Evolutionary conservation across 2,888 invertebrate species (phyloP).

Genomic region (Proisotoma minuta): DNA sequence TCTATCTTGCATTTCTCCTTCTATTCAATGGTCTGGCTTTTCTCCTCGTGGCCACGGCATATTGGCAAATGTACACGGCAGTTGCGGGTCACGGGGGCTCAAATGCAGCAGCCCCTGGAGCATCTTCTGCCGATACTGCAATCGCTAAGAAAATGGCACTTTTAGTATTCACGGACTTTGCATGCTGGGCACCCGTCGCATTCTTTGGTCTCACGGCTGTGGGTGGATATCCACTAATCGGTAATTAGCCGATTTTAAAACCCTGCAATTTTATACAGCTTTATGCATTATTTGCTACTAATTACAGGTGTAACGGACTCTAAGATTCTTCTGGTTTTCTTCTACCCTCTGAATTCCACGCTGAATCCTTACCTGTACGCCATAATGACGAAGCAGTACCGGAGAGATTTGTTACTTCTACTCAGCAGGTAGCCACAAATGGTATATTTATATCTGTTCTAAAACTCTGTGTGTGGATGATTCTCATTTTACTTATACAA

Average conservation of each 20-base stretch:
- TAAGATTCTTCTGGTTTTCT: conserved; percentile 74
- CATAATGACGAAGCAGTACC: conserved; percentile 79
- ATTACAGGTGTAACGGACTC: conserved; percentile 52
- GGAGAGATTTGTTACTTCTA: conserved; percentile 66
- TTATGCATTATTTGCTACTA: conserved; percentile 1
- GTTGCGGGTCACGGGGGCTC: conserved; percentile 51
- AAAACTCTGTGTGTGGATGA: background rate
- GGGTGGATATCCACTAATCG: conserved; percentile 75
- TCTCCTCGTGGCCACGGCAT: conserved; percentile 75
- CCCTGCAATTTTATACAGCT: background rate
- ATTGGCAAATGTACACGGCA: conserved; percentile 78
- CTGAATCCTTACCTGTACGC: conserved; percentile 91
- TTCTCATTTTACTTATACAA: too few relatives aligned
- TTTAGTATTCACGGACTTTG: conserved; percentile 79
- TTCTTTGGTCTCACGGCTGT: conserved; percentile 83
- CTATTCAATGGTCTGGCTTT: conserved; percentile 75
- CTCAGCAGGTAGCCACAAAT: conserved; percentile 58
- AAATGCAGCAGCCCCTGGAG: conserved; percentile 43
- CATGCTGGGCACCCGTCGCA: conserved; percentile 81
- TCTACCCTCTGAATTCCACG: conserved; percentile 85
- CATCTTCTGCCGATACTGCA: conserved; percentile 62
- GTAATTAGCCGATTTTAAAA: conserved; percentile 18
- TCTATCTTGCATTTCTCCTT: conserved; percentile 70
- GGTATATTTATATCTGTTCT: conserved; percentile 25
- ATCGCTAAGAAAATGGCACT: conserved; percentile 87